Evolutionary conservation across 2,888 invertebrate genomes (phyloP).

Genomic region (Nephrotoma guestfalica): DNA sequence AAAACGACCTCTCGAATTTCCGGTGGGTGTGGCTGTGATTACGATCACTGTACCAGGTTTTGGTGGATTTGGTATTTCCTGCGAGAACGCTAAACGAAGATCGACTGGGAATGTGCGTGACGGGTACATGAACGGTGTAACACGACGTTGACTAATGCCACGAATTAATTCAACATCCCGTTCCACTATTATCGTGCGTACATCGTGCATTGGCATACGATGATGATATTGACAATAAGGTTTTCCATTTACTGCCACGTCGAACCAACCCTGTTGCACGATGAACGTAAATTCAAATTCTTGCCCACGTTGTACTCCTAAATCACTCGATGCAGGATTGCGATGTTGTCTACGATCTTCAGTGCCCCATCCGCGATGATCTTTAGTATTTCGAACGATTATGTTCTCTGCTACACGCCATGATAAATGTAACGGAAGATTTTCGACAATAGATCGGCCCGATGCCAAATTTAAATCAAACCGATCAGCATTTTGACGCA

Average conservation of each 20-base stretch:
- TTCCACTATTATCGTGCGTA: not conserved
- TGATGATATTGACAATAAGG: not conserved
- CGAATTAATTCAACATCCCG: not conserved
- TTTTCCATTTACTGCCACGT: not conserved
- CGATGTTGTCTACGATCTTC: constrained; percentile 23
- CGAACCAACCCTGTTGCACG: not conserved
- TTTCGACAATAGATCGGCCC: constrained; percentile 22
- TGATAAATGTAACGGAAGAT: constrained; percentile 26
- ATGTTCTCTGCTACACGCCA: constrained; percentile 26
- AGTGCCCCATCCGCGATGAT: constrained; percentile 24
- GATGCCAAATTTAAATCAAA: constrained; percentile 25
- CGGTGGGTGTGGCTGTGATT: not conserved
- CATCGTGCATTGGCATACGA: not conserved
- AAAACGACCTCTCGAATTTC: not conserved
- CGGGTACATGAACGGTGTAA: not conserved
- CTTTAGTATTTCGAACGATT: constrained; percentile 25
- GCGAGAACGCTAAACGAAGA: not conserved
- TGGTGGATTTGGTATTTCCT: not conserved
- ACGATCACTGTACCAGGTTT: not conserved
- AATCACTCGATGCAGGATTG: not conserved
- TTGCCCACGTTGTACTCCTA: not conserved
- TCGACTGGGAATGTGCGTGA: not conserved
- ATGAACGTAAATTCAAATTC: not conserved
- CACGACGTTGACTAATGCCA: not conserved
- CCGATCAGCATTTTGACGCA: constrained; percentile 9